These are phyloP conservation scores for Acipenser transmontanus DNA, from an alignment of 2,797 vertebrate species.

Conservation along the genomic window DNA sequence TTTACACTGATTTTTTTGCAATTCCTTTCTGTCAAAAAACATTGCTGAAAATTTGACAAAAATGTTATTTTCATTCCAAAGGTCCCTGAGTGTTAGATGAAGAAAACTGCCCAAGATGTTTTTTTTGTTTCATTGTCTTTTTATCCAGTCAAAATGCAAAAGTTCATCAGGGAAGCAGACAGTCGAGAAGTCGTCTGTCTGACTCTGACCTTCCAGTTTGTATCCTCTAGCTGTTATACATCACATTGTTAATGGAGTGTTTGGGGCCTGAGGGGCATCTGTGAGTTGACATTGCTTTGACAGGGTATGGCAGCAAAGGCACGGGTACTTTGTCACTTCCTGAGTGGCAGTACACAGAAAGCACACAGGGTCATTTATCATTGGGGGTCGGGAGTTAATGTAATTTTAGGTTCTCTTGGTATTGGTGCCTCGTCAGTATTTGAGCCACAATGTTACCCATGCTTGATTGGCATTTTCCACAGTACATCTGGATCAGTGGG, in stretches of 20 bases:
- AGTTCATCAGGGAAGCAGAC: neutral
- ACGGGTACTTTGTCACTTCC: neutral
- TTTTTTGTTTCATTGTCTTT: slow-evolving; percentile 2
- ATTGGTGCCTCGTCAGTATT: too few species aligned
- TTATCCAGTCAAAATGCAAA: neutral
- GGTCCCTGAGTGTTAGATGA: too few species aligned
- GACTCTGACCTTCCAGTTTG: slow-evolving; percentile 13
- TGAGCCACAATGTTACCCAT: too few species aligned
- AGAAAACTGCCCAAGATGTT: too few species aligned
- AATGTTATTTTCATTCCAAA: too few species aligned
- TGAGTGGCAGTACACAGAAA: neutral
- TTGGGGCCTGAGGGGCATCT: neutral
- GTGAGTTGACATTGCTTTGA: slow-evolving; percentile 5
- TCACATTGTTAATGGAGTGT: slow-evolving; percentile 13
- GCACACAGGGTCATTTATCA: neutral
- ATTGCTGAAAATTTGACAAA: too few species aligned
- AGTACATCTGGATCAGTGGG: too few species aligned
- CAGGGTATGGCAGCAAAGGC: neutral
- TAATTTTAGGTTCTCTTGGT: too few species aligned
- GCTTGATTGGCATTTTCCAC: too few species aligned
- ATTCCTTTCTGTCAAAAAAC: too few species aligned
- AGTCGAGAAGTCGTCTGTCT: slow-evolving; percentile 12
- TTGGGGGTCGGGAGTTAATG: too few species aligned
- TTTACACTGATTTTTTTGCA: too few species aligned
- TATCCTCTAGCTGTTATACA: slow-evolving; percentile 10